A percentile compares a stretch with the other conserved stretches of the same genome.
phyloP scores from a whole-genome alignment of 2,113 vertebrate species.

The Cheirogaleus medius region DNA sequence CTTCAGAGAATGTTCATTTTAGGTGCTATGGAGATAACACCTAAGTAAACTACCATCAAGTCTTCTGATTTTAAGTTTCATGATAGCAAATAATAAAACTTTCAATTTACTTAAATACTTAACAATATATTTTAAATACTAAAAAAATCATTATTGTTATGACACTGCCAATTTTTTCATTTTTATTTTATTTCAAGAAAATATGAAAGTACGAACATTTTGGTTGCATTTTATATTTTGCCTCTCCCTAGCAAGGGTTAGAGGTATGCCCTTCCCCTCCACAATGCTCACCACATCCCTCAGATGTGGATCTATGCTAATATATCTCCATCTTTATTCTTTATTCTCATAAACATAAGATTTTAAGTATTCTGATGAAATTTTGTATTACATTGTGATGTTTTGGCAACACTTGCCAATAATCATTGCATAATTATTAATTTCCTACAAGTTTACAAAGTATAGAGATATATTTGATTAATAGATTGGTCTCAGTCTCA shows the following conservation, averaged over 20 bases:
- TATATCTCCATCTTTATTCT: not conserved
- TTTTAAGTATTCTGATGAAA: not conserved
- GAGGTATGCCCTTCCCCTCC: too few species aligned
- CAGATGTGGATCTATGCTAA: too few species aligned
- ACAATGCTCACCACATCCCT: too few species aligned
- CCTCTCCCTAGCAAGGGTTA: too few species aligned
- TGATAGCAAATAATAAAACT: not conserved
- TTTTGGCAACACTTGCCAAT: not conserved
- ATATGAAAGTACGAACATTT: too few species aligned
- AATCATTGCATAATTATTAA: not conserved
- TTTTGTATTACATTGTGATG: not conserved
- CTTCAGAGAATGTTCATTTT: not conserved
- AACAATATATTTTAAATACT: not conserved
- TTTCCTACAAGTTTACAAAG: not conserved
- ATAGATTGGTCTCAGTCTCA: not conserved
- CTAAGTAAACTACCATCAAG: not conserved
- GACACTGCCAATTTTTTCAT: not conserved
- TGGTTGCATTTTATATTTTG: too few species aligned
- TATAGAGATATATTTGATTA: not conserved
- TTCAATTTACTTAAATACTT: not conserved
- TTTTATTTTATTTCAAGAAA: too few species aligned
- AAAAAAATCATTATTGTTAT: not conserved
- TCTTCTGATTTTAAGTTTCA: not conserved
- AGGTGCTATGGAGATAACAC: not conserved
- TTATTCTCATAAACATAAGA: not conserved